phyloP scores from a whole-genome alignment of 1,140 invertebrate genomes.

The Anoplolepis gracilipes region DNA sequence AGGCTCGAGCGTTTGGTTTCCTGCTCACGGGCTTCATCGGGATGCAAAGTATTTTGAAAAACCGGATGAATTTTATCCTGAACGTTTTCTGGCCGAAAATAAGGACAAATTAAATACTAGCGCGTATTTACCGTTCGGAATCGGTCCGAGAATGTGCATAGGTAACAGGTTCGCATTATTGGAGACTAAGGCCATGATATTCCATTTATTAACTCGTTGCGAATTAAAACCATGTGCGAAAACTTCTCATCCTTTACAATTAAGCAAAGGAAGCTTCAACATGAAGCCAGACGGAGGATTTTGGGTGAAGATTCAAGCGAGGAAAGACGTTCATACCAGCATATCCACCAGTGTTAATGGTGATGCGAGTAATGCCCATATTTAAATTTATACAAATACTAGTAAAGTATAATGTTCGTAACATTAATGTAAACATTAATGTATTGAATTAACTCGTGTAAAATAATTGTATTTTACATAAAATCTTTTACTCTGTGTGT shows the following conservation, averaged over 20 bases:
- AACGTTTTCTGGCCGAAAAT: constrained; percentile 86
- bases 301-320: constrained; percentile 44
- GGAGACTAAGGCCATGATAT: constrained; percentile 55
- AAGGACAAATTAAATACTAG: constrained; percentile 48
- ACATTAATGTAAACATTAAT: no score
- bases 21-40: constrained; percentile 87
- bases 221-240: constrained; percentile 3
- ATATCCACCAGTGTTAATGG: not conserved
- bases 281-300: constrained; percentile 29
- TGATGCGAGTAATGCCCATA: not conserved
- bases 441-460: no score
- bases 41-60: constrained; percentile 88
- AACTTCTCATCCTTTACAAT: constrained; percentile 21
- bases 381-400: no score
- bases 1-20: constrained; percentile 83
- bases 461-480: no score
- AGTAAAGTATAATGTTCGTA: no score
- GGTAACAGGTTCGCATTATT: constrained; percentile 78
- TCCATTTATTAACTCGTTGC: constrained; percentile 42
- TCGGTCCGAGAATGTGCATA: constrained; percentile 67
- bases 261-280: not conserved
- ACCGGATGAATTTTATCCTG: constrained; percentile 87
- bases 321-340: constrained; percentile 16
- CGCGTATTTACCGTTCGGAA: constrained; percentile 55
- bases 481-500: no score